Evolutionary conservation across 2,888 invertebrate species (phyloP).

Genomic region (Congeria kusceri): DNA sequence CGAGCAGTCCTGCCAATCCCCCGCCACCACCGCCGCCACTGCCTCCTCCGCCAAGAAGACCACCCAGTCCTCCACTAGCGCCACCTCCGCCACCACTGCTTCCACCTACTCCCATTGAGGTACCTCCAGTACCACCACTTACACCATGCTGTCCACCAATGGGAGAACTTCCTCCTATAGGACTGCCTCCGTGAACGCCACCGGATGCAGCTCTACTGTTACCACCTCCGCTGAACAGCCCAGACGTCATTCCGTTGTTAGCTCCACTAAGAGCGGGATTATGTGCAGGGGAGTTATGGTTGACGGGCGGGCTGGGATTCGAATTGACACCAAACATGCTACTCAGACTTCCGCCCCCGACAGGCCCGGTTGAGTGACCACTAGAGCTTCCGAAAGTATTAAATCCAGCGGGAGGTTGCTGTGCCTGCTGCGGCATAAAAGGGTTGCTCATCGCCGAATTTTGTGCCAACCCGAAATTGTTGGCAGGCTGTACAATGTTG

Average conservation of each 20-base stretch:
- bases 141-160: background rate
- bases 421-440: background rate
- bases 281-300: too few species aligned
- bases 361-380: background rate
- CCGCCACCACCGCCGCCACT: constrained; percentile 18
- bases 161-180: constrained; percentile 11
- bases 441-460: background rate
- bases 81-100: constrained; percentile 10
- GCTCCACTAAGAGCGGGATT: too few species aligned
- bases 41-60: constrained; percentile 17
- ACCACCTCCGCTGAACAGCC: constrained; percentile 1
- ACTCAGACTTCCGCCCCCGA: background rate
- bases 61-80: background rate
- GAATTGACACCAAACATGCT: background rate
- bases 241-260: background rate
- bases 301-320: too few species aligned
- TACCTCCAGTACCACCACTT: constrained; percentile 1
- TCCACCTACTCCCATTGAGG: constrained; percentile 3
- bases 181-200: constrained; percentile 9
- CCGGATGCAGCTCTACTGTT: background rate
- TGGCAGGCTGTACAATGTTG: background rate
- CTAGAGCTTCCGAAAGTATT: background rate
- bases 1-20: constrained; percentile 26
- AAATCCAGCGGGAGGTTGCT: background rate
- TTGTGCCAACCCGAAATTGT: background rate